Evolutionary conservation across 2,888 invertebrate species (phyloP), one percentile per base, ranked within the genome.

Genomic region (Netelia virgata): DNA sequence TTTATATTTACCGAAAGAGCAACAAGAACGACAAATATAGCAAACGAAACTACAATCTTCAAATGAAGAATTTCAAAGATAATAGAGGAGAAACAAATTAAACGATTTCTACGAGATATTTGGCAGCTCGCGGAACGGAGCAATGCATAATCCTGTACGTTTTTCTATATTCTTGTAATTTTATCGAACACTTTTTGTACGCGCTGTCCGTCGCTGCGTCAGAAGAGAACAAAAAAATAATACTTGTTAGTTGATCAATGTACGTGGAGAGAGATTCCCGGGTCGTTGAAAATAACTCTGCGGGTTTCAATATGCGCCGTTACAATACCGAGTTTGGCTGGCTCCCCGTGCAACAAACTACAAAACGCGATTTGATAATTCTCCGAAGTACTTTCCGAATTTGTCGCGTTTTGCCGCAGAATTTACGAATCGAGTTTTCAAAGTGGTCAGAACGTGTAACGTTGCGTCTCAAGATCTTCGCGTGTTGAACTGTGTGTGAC

Each of bases 101-200:
- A 66, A 63, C 16, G 23, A 72, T 82, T 74, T 80, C 53, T 75
- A 74, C 55, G 57, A 73, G 57, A 78, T 41, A 64, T 63, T 66
- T 68, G 68, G 63, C 74, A 69, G 72, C 75, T 77, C 82, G 77
- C 59, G 57, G 9, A 61, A 50, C 53, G 68, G 68, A 76, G 69
- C 63, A 10, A 76, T 69, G 84, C 82, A 70, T 75, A 75, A 85
- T 59, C 57, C 68, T 79, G n/a, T 66, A 53, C 64, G 79, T 82
- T 66, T 53, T 84, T 69, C 73, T 63, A 57, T 69, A 77, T 80
- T 47, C 73, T 64, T 18, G 47, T 64, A 75, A 68, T 75, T 79
- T 79, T 68, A 66, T 66, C 69, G 20, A 59, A 68, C 53, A 72
- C 72, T 41, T 76, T 81, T 81, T 55, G 72, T 77, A 53, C 50